Percentiles rank a stretch among this genome's conserved stretches.
Conservation (phyloP, 2,888 invertebrate genomes). For the Epinotia nisella region DNA sequence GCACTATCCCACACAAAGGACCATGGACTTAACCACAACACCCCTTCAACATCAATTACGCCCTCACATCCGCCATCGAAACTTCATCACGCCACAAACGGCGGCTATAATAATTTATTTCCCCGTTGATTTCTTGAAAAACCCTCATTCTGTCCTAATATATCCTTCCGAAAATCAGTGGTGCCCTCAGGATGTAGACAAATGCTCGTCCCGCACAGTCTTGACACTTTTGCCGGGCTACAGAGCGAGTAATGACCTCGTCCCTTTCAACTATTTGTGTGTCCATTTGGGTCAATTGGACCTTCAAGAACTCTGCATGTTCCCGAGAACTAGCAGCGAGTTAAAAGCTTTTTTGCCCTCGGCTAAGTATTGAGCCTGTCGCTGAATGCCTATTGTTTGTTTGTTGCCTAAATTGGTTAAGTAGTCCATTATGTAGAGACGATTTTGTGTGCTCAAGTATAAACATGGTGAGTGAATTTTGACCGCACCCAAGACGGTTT, state of each 20-base stretch:
- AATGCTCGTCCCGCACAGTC: slow-evolving; percentile 74
- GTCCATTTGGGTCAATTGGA: slow-evolving; percentile 83
- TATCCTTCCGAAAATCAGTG: slow-evolving; percentile 77
- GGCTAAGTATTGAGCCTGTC: slow-evolving; percentile 52
- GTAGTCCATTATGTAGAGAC: slow-evolving; percentile 39
- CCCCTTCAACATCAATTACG: slow-evolving; percentile 42
- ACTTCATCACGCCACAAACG: slow-evolving; percentile 56
- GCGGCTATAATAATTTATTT: slow-evolving; percentile 70
- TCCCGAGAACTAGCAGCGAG: slow-evolving; percentile 60
- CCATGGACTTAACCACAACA: slow-evolving; percentile 23
- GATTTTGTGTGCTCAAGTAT: slow-evolving; percentile 21
- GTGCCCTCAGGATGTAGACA: slow-evolving; percentile 80
- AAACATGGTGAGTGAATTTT: slow-evolving; percentile 22
- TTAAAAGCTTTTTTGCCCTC: slow-evolving; percentile 76
- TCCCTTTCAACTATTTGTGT: slow-evolving; percentile 80
- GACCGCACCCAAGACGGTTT: slow-evolving; percentile 28
- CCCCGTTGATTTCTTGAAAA: slow-evolving; percentile 72
- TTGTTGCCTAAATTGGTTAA: slow-evolving; percentile 40
- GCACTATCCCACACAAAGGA: slow-evolving; percentile 1
- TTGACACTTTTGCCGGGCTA: slow-evolving; percentile 78
- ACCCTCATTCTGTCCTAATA: slow-evolving; percentile 68
- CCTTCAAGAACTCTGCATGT: slow-evolving; percentile 76
- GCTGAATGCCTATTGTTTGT: slow-evolving; percentile 41
- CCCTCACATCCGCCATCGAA: slow-evolving; percentile 48
- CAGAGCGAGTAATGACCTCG: slow-evolving; percentile 80